A percentile compares a stretch with the other conserved stretches of the same genome.
Evolutionary conservation across 2,797 vertebrate species (phyloP).

Genomic region (Distichodus sexfasciatus): DNA sequence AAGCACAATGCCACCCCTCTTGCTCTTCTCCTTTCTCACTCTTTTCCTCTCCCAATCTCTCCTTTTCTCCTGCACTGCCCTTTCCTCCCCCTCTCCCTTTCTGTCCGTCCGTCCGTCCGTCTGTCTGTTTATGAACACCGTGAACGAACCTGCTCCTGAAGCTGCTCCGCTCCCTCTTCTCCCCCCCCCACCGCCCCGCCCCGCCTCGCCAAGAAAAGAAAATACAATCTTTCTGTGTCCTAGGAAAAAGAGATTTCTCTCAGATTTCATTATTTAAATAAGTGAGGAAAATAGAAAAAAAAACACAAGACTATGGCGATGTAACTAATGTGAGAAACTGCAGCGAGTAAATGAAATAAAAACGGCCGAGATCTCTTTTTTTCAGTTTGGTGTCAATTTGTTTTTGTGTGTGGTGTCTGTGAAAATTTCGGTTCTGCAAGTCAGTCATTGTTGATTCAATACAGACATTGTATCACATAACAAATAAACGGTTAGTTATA

Average conservation of each 20-base stretch:
- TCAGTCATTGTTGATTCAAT: background rate
- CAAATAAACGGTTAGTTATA: no score
- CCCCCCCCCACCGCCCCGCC: slow-evolving; percentile 13
- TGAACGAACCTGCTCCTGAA: slow-evolving; percentile 24
- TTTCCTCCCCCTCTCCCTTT: slow-evolving; percentile 16
- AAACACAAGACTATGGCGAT: slow-evolving; percentile 54
- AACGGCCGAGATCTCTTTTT: slow-evolving; percentile 75
- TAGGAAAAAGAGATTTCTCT: slow-evolving; percentile 78
- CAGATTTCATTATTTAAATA: slow-evolving; percentile 69
- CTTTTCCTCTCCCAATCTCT: background rate
- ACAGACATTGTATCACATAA: background rate
- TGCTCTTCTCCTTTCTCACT: background rate
- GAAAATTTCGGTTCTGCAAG: slow-evolving; percentile 43
- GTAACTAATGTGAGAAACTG: slow-evolving; percentile 57
- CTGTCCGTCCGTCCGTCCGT: slow-evolving; percentile 26
- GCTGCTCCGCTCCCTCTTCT: background rate
- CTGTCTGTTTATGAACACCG: slow-evolving; percentile 44
- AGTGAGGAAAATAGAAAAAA: slow-evolving; percentile 54
- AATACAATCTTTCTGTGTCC: slow-evolving; percentile 72
- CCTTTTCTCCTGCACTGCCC: slow-evolving; percentile 53
- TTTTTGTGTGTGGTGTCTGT: slow-evolving; percentile 64
- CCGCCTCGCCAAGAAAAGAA: slow-evolving; percentile 51
- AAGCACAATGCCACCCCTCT: slow-evolving; percentile 63
- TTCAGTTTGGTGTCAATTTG: slow-evolving; percentile 70
- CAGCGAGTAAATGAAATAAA: slow-evolving; percentile 70